Evolutionary conservation across 1,140 invertebrate species (phyloP).

Genomic region (Galleria mellonella): DNA sequence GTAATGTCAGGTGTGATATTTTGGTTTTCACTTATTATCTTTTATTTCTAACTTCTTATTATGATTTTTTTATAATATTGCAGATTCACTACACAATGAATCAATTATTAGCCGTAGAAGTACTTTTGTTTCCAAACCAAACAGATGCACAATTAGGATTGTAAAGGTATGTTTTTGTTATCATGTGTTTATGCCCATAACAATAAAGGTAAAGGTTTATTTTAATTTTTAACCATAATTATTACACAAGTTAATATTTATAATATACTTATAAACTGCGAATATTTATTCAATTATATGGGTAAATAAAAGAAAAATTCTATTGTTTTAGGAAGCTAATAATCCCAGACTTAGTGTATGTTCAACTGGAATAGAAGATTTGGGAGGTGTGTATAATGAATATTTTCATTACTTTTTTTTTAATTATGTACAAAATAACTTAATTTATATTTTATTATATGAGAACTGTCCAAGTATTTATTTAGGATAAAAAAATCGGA

Average conservation of each 20-base stretch:
- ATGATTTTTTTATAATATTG: conserved; percentile 15
- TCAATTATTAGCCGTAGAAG: conserved; percentile 53
- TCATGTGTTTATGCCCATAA: neutral
- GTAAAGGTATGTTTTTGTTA: conserved; percentile 35
- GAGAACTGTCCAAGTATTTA: too few relatives aligned
- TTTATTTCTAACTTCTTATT: conserved; percentile 9
- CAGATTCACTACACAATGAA: conserved; percentile 63
- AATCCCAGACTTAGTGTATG: conserved; percentile 36
- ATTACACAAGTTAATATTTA: too few relatives aligned
- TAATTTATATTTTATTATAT: too few relatives aligned
- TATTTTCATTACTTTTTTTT: neutral
- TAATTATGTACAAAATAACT: too few relatives aligned
- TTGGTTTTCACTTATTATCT: neutral
- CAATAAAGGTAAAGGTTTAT: too few relatives aligned
- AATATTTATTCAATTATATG: too few relatives aligned
- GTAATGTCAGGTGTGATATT: conserved; percentile 59
- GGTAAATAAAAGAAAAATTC: neutral
- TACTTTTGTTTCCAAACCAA: conserved; percentile 53
- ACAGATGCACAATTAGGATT: conserved; percentile 49
- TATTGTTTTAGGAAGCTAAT: conserved; percentile 41
- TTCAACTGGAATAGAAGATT: conserved; percentile 36
- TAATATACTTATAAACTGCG: too few relatives aligned
- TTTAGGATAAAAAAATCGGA: too few relatives aligned
- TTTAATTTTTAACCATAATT: too few relatives aligned
- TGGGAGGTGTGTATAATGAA: conserved; percentile 44